Evolutionary conservation across 1,140 invertebrate species (phyloP).

Genomic region (Orius laevigatus): DNA sequence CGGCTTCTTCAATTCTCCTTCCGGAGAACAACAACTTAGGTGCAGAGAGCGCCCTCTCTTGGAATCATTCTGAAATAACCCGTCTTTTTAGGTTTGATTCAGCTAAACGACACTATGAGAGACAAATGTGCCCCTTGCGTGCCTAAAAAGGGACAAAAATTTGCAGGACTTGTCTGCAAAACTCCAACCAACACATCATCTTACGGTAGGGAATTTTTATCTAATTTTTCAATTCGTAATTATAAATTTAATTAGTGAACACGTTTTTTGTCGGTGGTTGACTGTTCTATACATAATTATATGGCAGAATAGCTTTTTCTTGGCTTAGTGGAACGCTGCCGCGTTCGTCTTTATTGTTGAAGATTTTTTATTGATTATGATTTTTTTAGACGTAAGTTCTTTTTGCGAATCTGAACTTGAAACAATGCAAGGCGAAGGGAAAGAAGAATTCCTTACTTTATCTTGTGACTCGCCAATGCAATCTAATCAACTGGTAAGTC

Average conservation of each 20-base stretch:
- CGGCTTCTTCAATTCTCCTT: constrained; percentile 8
- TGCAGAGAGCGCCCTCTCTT: not conserved
- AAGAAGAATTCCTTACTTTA: constrained; percentile 12
- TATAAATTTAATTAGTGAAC: too few relatives aligned
- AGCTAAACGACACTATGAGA: constrained; percentile 8
- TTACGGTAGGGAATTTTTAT: too few relatives aligned
- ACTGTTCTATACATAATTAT: too few relatives aligned
- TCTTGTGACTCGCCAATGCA: constrained; percentile 9
- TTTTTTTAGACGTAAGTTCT: too few relatives aligned
- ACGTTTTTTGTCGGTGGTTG: too few relatives aligned
- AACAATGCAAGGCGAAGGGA: constrained; percentile 10
- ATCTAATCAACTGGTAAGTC: constrained; percentile 12
- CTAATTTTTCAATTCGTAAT: too few relatives aligned
- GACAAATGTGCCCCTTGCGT: constrained; percentile 13
- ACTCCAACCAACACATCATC: constrained; percentile 3
- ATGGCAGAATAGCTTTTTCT: too few relatives aligned
- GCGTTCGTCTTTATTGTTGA: too few relatives aligned
- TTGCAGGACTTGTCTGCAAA: constrained; percentile 10
- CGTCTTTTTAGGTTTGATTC: constrained; percentile 13
- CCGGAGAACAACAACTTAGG: constrained; percentile 16
- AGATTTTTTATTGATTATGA: too few relatives aligned
- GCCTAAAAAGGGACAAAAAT: constrained; percentile 13
- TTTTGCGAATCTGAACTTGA: constrained; percentile 11
- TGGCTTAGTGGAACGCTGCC: too few relatives aligned
- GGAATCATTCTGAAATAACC: not conserved